Conservation (phyloP, 2,113 vertebrate species). For the Tragelaphus scriptus region DNA sequence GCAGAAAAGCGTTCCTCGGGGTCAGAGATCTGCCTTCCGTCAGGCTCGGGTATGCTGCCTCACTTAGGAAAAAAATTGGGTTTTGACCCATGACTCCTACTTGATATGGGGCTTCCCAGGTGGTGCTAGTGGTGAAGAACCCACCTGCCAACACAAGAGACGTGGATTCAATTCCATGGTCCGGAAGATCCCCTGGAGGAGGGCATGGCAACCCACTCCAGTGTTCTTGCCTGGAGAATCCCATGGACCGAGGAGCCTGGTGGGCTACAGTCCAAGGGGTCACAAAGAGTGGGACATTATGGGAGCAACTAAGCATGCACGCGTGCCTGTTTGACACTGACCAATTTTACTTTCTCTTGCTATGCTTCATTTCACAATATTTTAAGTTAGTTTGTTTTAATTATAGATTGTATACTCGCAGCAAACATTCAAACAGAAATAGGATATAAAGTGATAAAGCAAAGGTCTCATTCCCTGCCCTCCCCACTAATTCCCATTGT, state of each 20-base stretch:
- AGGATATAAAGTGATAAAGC: not conserved
- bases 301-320: rapidly evolving
- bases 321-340: not conserved
- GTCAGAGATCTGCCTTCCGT: not conserved
- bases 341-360: not conserved
- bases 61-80: not conserved
- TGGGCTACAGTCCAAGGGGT: not conserved
- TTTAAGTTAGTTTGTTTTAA: slow-evolving; percentile 9
- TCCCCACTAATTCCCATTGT: not conserved
- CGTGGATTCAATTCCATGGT: not conserved
- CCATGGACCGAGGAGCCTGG: not conserved
- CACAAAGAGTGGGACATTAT: not conserved
- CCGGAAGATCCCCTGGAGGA: not conserved
- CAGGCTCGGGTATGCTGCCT: not conserved
- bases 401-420: not conserved
- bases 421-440: not conserved
- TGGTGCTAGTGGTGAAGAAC: not conserved
- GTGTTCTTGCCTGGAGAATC: not conserved
- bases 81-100: not conserved
- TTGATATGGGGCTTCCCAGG: not conserved
- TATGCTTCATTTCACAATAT: not conserved
- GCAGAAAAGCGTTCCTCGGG: not conserved
- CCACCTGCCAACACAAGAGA: not conserved
- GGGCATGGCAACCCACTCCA: not conserved
- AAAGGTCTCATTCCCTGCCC: not conserved